Conservation (phyloP, 1,140 invertebrate genomes). For the Eurosta solidaginis region DNA sequence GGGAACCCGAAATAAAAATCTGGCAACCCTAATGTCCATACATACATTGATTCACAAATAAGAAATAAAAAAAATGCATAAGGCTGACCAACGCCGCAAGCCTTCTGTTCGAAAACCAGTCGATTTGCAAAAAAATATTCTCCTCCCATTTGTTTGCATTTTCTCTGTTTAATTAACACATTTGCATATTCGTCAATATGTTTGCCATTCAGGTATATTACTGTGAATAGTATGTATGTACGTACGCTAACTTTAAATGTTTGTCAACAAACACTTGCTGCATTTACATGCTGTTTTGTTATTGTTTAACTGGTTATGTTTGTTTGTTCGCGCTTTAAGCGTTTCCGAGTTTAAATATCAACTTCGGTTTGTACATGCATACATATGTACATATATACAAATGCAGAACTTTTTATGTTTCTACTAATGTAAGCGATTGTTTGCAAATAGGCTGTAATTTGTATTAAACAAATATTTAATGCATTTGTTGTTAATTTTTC, state of each 20-base stretch:
- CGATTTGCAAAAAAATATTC: not conserved
- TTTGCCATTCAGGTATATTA: not conserved
- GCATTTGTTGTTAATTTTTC: too few relatives aligned
- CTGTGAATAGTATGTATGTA: not conserved
- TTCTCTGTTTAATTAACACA: constrained; percentile 13
- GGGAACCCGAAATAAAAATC: too few relatives aligned
- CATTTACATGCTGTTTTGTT: not conserved
- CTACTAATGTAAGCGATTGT: not conserved
- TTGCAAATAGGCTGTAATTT: too few relatives aligned
- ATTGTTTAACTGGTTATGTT: constrained; percentile 3
- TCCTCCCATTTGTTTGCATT: constrained; percentile 21
- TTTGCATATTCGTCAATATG: not conserved
- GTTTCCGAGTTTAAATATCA: not conserved
- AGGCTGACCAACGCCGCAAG: too few relatives aligned
- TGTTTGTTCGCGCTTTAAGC: not conserved
- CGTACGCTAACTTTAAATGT: constrained; percentile 6
- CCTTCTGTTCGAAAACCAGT: too few relatives aligned
- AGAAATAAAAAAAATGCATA: too few relatives aligned
- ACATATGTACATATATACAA: not conserved
- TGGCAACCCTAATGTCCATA: too few relatives aligned
- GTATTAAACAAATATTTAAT: too few relatives aligned
- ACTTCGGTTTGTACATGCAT: not conserved
- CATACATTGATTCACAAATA: too few relatives aligned
- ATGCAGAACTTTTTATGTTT: not conserved
- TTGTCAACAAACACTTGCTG: constrained; percentile 19